Base-by-base conservation (phyloP, 2,113 vertebrate species). In the Polyodon spathula region DNA sequence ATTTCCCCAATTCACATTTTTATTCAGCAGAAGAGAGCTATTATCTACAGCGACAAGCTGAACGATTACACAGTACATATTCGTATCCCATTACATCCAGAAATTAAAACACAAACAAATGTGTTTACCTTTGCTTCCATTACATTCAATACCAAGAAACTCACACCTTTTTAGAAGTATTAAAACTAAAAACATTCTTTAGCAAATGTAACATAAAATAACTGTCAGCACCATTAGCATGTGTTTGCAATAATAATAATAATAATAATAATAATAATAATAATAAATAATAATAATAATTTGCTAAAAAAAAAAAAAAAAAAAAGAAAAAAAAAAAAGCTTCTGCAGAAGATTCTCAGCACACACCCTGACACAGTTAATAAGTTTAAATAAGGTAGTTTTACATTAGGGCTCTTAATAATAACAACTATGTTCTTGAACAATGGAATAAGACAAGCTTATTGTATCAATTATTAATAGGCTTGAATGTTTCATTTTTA, bases 241-340 rank as follows among this genome's bases (percentile, higher is more conserved):
- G 76, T 80, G 79, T 82, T 84, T 85, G 83, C 85, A 83, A 85
- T 86, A 81, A 70, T 78, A 85, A 63, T 66, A 27, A 27, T 27
- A 27, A 27, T 27, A 27, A 27, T 27, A 27, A 27, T 27, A 27
- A 27, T 27, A 27, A 27, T 27, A 27, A 27, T 27, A 27, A n/a
- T n/a, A n/a, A n/a, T n/a, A n/a, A n/a, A n/a, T n/a, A n/a, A n/a
- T n/a, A n/a, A n/a, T n/a, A n/a, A n/a, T n/a, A n/a, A n/a, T n/a
- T n/a, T n/a, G n/a, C n/a, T n/a, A n/a, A n/a, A n/a, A n/a, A n/a
- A n/a, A n/a, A n/a, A n/a, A n/a, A n/a, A n/a, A n/a, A n/a, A n/a
- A n/a, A n/a, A n/a, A n/a, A n/a, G n/a, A n/a, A n/a, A 46, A 42
- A 40, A 63, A 64, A 66, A 55, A 69, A 51, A 66, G 65, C 59